phyloP scores from a whole-genome alignment of 64 coral and sea anemone genomes.

The Actinia tenebrosa region DNA sequence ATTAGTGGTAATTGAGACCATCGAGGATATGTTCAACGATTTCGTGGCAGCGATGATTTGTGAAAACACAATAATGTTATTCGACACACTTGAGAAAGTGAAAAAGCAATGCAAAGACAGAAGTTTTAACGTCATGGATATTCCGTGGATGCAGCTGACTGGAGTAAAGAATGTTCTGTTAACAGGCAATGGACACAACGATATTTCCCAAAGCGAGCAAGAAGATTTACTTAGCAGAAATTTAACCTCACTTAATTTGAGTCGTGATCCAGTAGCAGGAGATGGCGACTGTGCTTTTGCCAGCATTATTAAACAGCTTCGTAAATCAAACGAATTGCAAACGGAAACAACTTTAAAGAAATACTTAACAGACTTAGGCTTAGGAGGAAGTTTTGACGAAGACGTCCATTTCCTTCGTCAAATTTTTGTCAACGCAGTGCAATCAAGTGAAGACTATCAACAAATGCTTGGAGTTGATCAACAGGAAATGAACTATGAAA shows the following conservation, averaged over 20 bases:
- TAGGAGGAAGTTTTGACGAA: neutral
- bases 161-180: neutral
- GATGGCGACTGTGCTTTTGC: slow-evolving; percentile 49
- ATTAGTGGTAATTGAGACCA: neutral
- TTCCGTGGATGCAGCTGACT: neutral
- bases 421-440: slow-evolving; percentile 13
- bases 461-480: neutral
- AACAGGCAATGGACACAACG: neutral
- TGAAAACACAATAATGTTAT: neutral
- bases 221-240: slow-evolving; percentile 2
- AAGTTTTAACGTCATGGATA: slow-evolving; percentile 17
- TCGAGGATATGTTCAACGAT: neutral
- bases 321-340: neutral
- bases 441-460: slow-evolving; percentile 33
- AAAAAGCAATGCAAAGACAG: slow-evolving; percentile 5
- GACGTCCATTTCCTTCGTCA: slow-evolving; percentile 7
- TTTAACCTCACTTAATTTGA: slow-evolving; percentile 14
- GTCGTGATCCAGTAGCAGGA: neutral
- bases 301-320: slow-evolving; percentile 21
- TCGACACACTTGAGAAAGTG: neutral
- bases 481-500: slow-evolving; percentile 21
- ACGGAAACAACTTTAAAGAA: neutral
- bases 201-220: neutral
- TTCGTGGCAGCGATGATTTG: neutral
- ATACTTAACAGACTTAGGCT: neutral